These are phyloP conservation scores for Grammomys dolichurus DNA, from an alignment of 2,113 vertebrate species.

Conservation along the genomic window DNA sequence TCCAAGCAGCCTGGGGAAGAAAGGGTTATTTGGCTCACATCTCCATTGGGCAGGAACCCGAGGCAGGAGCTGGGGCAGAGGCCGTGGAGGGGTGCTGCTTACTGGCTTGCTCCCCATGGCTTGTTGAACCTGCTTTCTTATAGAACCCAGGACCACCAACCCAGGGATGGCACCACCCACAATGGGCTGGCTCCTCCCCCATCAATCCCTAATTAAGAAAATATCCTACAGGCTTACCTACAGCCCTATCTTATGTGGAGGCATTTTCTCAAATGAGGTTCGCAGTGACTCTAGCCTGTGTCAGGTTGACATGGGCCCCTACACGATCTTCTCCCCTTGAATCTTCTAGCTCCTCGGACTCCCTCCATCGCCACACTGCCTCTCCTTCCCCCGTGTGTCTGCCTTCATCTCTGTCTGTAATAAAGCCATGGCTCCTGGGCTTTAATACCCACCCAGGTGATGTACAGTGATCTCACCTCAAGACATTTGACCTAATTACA, in stretches of 20 bases:
- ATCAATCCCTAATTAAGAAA: neutral
- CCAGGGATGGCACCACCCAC: neutral
- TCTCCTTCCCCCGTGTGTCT: neutral
- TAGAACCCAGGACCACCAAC: neutral
- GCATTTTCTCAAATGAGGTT: neutral
- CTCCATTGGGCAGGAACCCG: neutral
- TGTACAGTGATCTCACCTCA: neutral
- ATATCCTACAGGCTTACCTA: neutral
- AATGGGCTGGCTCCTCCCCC: neutral
- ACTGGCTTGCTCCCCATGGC: neutral
- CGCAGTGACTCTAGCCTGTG: neutral
- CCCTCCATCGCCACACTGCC: neutral
- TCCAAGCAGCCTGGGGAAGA: neutral
- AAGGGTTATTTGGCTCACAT: no score
- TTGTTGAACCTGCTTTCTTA: neutral
- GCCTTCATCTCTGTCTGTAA: neutral
- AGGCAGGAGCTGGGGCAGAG: neutral
- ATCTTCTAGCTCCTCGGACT: neutral
- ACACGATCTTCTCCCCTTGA: neutral
- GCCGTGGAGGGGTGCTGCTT: neutral
- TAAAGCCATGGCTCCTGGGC: neutral
- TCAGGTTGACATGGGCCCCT: neutral
- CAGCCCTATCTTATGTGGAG: neutral
- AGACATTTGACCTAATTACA: neutral
- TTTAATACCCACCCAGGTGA: neutral